phyloP scores from a whole-genome alignment of 2,113 vertebrate genomes.

The Phylloscopus trochilus region DNA sequence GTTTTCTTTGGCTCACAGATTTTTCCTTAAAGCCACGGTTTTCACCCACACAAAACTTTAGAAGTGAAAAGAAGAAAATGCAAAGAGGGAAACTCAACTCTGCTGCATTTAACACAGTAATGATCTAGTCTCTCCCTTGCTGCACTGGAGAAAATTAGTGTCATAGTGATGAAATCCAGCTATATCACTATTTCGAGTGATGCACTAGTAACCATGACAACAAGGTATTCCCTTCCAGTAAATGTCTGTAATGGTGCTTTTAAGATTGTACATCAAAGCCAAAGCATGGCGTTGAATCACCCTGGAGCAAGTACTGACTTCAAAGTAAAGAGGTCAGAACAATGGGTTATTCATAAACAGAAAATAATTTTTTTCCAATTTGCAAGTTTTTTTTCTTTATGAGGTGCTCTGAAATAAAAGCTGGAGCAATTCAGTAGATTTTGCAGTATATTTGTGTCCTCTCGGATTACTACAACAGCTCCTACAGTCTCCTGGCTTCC shows the following conservation, averaged over 20 bases:
- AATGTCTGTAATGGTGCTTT: slow-evolving; percentile 32
- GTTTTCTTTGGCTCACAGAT: background rate
- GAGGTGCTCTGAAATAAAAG: background rate
- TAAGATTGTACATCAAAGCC: slow-evolving; percentile 57
- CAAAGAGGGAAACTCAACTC: background rate
- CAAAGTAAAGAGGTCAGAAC: slow-evolving; percentile 41
- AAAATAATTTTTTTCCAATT: background rate
- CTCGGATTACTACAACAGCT: background rate
- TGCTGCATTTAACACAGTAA: background rate
- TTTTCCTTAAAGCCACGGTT: background rate
- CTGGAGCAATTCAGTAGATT: background rate
- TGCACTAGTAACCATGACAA: slow-evolving; percentile 35
- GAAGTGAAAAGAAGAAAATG: background rate
- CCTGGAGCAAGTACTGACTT: slow-evolving; percentile 42
- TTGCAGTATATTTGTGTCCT: background rate
- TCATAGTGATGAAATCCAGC: slow-evolving; percentile 42
- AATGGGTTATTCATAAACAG: slow-evolving; percentile 44
- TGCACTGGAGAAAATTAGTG: slow-evolving; percentile 24
- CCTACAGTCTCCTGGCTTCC: background rate
- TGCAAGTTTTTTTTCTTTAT: background rate
- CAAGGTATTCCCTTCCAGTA: slow-evolving; percentile 45
- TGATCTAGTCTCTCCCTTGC: background rate
- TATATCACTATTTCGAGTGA: slow-evolving; percentile 19
- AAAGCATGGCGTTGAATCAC: slow-evolving; percentile 5
- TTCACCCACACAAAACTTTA: background rate